Conservation (phyloP, 2,113 vertebrate species). For the Aramus guarauna region DNA sequence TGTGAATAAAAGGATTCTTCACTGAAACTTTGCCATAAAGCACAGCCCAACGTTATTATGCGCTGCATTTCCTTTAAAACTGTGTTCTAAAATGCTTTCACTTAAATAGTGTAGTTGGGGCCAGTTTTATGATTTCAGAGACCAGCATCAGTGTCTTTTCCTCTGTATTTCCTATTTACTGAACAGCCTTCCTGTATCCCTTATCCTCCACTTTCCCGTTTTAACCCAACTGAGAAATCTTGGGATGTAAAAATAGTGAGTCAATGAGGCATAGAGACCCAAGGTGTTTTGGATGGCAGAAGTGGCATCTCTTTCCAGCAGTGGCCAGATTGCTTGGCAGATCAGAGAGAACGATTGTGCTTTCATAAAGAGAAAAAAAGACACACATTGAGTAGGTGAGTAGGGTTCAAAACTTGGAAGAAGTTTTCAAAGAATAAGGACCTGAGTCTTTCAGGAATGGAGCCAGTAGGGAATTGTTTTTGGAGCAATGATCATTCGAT, state of each 20-base stretch:
- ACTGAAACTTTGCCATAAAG: neutral
- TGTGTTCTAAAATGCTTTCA: neutral
- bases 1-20: neutral
- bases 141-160: neutral
- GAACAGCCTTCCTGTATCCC: neutral
- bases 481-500: neutral
- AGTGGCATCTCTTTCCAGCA: neutral
- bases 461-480: neutral
- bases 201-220: neutral
- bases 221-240: neutral
- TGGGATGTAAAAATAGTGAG: neutral
- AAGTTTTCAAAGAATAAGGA: neutral
- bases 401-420: neutral
- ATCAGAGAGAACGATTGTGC: neutral
- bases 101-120: neutral
- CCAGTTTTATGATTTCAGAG: neutral
- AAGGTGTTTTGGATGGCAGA: neutral
- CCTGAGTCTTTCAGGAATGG: neutral
- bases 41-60: neutral
- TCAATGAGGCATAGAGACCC: slow-evolving; percentile 1
- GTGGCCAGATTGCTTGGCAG: neutral
- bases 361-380: neutral
- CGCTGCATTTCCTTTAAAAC: neutral
- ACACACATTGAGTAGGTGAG: neutral
- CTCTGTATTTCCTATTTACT: neutral